Conservation (phyloP, 2,888 invertebrate genomes). For the Drosophila mercatorum region DNA sequence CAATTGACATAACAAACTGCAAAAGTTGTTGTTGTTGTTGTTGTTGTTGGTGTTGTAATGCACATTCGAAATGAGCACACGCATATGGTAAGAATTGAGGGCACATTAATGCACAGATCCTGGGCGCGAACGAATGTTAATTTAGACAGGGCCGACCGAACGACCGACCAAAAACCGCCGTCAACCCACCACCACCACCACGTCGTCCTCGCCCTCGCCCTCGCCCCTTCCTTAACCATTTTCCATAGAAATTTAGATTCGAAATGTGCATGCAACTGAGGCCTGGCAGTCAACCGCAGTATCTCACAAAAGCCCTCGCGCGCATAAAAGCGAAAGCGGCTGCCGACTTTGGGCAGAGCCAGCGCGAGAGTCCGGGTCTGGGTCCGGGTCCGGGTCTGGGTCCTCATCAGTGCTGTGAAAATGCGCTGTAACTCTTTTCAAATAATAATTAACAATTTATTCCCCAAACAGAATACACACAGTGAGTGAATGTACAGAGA, state of each 20-base stretch:
- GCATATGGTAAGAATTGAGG: constrained; percentile 73
- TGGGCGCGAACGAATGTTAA: constrained; percentile 70
- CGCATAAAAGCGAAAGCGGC: constrained; percentile 51
- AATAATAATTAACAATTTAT: constrained; percentile 80
- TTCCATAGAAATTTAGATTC: constrained; percentile 65
- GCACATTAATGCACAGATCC: constrained; percentile 71
- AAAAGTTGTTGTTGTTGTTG: constrained; percentile 58
- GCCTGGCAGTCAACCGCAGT: constrained; percentile 50
- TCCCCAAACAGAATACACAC: constrained; percentile 70
- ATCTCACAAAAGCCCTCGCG: constrained; percentile 51
- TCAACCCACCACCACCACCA: not conserved
- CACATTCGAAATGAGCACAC: constrained; percentile 80
- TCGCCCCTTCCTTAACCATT: not conserved
- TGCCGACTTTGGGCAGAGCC: constrained; percentile 17
- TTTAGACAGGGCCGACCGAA: constrained; percentile 45
- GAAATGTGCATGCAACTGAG: constrained; percentile 69
- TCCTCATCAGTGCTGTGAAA: constrained; percentile 49
- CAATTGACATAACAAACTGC: constrained; percentile 69
- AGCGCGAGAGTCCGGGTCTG: not conserved
- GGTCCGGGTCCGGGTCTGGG: constrained; percentile 2
- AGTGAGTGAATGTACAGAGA: constrained; percentile 13
- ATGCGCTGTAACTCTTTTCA: constrained; percentile 78
- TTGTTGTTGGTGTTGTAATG: constrained; percentile 68
- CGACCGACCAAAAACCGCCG: constrained; percentile 9
- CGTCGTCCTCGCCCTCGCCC: not conserved